phyloP scores from a whole-genome alignment of 2,113 vertebrate genomes.

The Nannobrachium achirus region DNA sequence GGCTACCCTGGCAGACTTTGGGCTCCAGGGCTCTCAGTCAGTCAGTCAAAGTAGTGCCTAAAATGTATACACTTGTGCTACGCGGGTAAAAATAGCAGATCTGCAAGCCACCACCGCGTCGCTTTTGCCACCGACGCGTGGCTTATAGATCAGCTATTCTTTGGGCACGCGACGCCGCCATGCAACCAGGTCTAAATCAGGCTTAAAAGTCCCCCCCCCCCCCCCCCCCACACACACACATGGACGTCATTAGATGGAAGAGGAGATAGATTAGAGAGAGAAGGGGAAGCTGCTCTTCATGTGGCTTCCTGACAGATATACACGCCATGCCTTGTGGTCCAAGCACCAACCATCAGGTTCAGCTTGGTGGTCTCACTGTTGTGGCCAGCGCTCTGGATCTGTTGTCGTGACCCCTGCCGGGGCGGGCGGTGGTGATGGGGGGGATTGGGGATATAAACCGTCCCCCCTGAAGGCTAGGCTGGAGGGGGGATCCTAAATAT shows the following conservation, averaged over 20 bases:
- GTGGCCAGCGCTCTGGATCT: constrained; percentile 9
- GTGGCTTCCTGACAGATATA: constrained; percentile 43
- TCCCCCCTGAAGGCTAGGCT: neutral
- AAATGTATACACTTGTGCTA: too few species aligned
- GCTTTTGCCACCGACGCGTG: too few species aligned
- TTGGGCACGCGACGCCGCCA: too few species aligned
- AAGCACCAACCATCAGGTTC: constrained; percentile 28
- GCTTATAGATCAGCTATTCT: too few species aligned
- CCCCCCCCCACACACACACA: constrained; percentile 44
- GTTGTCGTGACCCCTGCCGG: neutral
- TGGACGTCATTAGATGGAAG: constrained; percentile 45
- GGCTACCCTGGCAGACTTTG: constrained; percentile 6
- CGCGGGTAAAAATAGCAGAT: too few species aligned
- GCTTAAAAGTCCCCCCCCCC: constrained; percentile 39
- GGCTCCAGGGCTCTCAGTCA: neutral
- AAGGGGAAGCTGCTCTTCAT: constrained; percentile 44
- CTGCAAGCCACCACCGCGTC: too few species aligned
- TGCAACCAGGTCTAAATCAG: too few species aligned
- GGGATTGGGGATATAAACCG: neutral
- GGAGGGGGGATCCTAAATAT: too few species aligned
- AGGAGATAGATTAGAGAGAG: constrained; percentile 45
- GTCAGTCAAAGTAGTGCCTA: constrained; percentile 9
- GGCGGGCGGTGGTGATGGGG: neutral
- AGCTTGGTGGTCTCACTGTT: constrained; percentile 31
- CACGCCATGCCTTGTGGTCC: constrained; percentile 25